Evolutionary conservation across 2,797 vertebrate genomes (phyloP).

Genomic region (Enteromius viviparus): DNA sequence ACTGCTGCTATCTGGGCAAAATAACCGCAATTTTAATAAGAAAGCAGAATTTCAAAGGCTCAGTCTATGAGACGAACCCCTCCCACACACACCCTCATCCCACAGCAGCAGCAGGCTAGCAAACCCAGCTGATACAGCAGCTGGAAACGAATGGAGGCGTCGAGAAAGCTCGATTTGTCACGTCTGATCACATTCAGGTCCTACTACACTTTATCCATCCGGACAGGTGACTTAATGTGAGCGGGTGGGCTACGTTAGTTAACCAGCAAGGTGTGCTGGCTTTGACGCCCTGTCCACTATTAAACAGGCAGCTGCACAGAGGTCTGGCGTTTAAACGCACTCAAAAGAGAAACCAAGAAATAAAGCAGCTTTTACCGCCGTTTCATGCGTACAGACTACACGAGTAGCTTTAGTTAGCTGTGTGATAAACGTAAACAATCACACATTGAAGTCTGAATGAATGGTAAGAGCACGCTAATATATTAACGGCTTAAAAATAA

Average conservation of each 20-base stretch:
- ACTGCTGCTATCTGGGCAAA: not conserved
- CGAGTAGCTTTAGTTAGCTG: not conserved
- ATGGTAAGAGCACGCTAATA: conserved; percentile 23
- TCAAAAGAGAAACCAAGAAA: not conserved
- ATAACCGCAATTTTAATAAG: not conserved
- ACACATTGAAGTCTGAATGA: conserved; percentile 30
- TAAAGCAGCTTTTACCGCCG: not conserved
- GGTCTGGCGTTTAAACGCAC: not conserved
- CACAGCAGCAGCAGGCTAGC: conserved; percentile 19
- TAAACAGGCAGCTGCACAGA: not conserved
- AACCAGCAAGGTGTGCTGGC: not conserved
- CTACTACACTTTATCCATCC: not conserved
- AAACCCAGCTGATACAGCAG: conserved; percentile 30
- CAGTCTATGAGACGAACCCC: conserved; percentile 12
- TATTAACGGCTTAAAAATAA: not conserved
- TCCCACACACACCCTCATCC: conserved; percentile 21
- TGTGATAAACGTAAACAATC: conserved; percentile 53
- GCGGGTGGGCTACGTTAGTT: conserved; percentile 6
- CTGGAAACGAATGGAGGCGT: conserved; percentile 11
- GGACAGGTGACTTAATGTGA: not conserved
- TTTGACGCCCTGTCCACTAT: conserved; percentile 2
- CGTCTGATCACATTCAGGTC: not conserved
- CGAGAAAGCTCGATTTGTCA: conserved; percentile 5
- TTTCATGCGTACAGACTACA: not conserved
- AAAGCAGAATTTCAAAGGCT: conserved; percentile 2